Conservation (phyloP, 2,113 vertebrate species). For the Eretmochelys imbricata region DNA sequence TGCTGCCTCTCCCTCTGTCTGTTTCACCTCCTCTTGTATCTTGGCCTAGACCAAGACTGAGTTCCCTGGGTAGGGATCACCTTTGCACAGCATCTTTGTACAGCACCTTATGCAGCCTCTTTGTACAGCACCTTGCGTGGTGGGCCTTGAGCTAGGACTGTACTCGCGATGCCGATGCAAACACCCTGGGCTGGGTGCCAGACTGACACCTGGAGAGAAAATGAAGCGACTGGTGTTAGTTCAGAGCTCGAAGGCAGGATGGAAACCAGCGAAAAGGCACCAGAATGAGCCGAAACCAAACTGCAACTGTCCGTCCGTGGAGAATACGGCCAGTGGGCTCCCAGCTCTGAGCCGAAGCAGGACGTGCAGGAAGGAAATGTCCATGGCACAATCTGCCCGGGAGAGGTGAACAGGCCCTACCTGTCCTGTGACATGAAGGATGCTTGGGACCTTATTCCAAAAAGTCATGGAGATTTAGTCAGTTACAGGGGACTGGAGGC, state of each 20-base stretch:
- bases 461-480: background rate
- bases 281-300: background rate
- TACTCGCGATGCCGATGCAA: no score
- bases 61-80: background rate
- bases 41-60: background rate
- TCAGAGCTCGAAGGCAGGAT: background rate
- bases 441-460: background rate
- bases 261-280: background rate
- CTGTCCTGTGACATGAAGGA: background rate
- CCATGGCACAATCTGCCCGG: no score
- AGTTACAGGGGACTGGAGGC: background rate
- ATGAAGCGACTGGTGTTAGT: background rate
- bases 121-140: background rate
- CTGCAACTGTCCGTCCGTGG: accelerated
- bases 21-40: background rate
- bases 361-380: background rate
- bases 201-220: background rate
- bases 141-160: background rate
- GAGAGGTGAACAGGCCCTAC: background rate
- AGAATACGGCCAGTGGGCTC: background rate
- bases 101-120: background rate
- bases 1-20: no score
- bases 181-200: background rate
- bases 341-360: background rate
- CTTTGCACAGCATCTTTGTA: background rate